phyloP scores from a whole-genome alignment of 2,113 vertebrate species.

The Dermatemys mawii region DNA sequence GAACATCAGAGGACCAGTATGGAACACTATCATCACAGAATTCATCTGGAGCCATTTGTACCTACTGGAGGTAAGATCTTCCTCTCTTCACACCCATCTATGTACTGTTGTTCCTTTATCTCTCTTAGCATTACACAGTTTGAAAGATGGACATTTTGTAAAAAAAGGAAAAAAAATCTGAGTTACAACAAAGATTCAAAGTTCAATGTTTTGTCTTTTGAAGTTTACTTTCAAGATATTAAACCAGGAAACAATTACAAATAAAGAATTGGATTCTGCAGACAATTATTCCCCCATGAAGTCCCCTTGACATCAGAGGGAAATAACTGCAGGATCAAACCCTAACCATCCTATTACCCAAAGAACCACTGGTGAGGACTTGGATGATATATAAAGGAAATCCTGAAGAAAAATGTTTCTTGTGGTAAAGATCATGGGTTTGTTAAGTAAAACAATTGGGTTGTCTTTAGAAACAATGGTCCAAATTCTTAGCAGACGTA shows the following conservation, averaged over 20 bases:
- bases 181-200: neutral
- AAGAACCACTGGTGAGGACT: neutral
- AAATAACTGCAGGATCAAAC: slow-evolving; percentile 41
- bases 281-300: slow-evolving; percentile 41
- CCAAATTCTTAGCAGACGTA: neutral
- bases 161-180: rapidly evolving
- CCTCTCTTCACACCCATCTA: neutral
- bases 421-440: slow-evolving; percentile 5
- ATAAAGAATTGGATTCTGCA: slow-evolving; percentile 33
- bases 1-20: neutral
- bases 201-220: slow-evolving; percentile 10
- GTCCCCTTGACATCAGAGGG: neutral
- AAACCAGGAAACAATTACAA: neutral
- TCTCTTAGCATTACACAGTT: neutral
- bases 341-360: neutral
- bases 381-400: slow-evolving; percentile 17
- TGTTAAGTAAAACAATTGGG: neutral
- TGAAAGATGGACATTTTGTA: neutral
- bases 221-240: neutral
- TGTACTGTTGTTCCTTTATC: neutral
- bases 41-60: neutral
- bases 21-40: neutral
- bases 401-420: neutral
- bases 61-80: neutral
- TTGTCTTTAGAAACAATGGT: neutral